Percentiles rank a stretch among this genome's conserved stretches.
Conservation (phyloP, 2,113 vertebrate genomes). For the Boleophthalmus pectinirostris region DNA sequence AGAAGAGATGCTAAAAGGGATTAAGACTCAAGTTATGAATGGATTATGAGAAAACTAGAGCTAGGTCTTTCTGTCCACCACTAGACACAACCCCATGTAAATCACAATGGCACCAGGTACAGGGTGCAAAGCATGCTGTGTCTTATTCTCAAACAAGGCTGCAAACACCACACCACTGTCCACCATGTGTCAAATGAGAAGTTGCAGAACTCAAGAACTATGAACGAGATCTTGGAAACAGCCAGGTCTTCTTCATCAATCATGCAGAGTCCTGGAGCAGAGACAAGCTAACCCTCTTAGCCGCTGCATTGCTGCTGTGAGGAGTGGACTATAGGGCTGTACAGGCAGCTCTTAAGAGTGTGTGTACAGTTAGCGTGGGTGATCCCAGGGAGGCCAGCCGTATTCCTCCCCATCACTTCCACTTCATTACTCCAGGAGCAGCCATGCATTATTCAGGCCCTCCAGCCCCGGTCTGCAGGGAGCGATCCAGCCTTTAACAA, state of each 20-base stretch:
- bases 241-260: constrained; percentile 74
- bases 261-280: constrained; percentile 76
- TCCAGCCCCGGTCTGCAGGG: constrained; percentile 68
- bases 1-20: not conserved
- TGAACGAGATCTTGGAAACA: constrained; percentile 71
- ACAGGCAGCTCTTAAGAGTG: constrained; percentile 71
- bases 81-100: constrained; percentile 42
- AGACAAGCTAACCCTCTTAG: constrained; percentile 78
- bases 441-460: constrained; percentile 77
- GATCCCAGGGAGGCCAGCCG: constrained; percentile 71
- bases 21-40: constrained; percentile 29
- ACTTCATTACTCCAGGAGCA: constrained; percentile 77
- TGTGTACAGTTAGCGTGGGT: constrained; percentile 67
- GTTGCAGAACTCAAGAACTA: constrained; percentile 49
- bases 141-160: constrained; percentile 55
- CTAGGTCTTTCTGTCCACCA: constrained; percentile 21
- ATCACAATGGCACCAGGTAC: constrained; percentile 32
- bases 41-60: constrained; percentile 47
- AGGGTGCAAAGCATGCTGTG: constrained; percentile 22
- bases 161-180: constrained; percentile 48
- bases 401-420: constrained; percentile 77
- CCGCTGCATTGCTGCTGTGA: constrained; percentile 30
- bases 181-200: constrained; percentile 37
- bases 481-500: constrained; percentile 75
- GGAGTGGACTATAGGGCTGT: constrained; percentile 46